These are phyloP conservation scores for Parapristionchus giblindavisi DNA, from an alignment of 2,888 invertebrate genomes.

Conservation along the genomic window DNA sequence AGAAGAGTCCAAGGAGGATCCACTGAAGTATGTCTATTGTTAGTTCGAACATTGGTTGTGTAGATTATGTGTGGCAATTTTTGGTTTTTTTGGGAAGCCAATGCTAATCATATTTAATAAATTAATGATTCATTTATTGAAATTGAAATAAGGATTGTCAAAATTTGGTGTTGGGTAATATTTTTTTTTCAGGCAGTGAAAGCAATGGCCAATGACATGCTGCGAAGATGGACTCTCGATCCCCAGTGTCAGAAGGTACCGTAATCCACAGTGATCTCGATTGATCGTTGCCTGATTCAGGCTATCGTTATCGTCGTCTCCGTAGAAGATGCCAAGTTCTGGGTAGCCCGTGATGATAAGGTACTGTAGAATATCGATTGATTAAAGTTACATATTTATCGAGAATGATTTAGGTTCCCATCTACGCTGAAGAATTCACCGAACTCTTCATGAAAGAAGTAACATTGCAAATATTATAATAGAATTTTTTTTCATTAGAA, in stretches of 20 bases:
- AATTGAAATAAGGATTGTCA: not conserved
- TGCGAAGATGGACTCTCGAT: conserved; percentile 61
- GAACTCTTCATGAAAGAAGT: conserved; percentile 61
- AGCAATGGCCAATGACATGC: conserved; percentile 64
- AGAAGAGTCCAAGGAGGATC: conserved; percentile 61
- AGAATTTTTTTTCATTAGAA: too few relatives aligned
- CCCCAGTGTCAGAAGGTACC: conserved; percentile 63
- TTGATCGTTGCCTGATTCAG: conserved; percentile 9
- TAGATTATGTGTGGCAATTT: too few relatives aligned
- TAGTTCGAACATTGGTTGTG: too few relatives aligned
- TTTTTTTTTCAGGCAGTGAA: conserved; percentile 54
- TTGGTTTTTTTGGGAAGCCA: too few relatives aligned
- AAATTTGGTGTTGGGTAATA: not conserved
- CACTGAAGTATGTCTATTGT: conserved; percentile 47
- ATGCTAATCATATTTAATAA: too few relatives aligned
- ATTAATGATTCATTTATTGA: not conserved
- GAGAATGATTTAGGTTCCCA: conserved; percentile 51
- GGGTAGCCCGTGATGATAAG: conserved; percentile 63
- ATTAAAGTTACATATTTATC: too few relatives aligned
- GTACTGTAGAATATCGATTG: too few relatives aligned
- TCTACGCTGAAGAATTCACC: conserved; percentile 64
- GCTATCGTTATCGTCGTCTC: conserved; percentile 55
- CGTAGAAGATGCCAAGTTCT: conserved; percentile 64
- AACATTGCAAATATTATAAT: too few relatives aligned
- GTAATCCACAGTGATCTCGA: not conserved